A percentile compares a stretch with the other conserved stretches of the same genome.
phyloP scores from a whole-genome alignment of 2,888 invertebrate genomes.

The Conops quadrifasciatus region DNA sequence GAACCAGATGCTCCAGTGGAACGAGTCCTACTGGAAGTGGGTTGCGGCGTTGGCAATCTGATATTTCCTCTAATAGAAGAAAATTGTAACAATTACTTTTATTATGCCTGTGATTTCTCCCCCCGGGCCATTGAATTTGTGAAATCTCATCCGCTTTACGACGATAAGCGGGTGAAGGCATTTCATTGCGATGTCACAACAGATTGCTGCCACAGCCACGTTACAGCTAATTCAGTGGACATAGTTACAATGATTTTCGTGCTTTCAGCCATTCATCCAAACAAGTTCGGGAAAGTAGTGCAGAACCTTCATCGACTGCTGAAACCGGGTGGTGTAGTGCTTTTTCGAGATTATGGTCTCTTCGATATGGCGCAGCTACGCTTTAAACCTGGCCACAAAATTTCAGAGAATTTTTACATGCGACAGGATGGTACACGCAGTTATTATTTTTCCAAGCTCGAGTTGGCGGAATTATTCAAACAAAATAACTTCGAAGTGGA shows the following conservation, averaged over 20 bases:
- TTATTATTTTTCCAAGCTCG: constrained; percentile 82
- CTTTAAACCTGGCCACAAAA: constrained; percentile 92
- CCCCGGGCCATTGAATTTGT: constrained; percentile 89
- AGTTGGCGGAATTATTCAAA: constrained; percentile 73
- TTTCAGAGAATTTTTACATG: constrained; percentile 92
- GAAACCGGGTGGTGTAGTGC: constrained; percentile 79
- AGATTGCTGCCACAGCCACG: constrained; percentile 69
- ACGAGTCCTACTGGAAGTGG: constrained; percentile 75
- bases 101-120: constrained; percentile 93
- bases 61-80: constrained; percentile 90
- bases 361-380: constrained; percentile 96
- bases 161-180: constrained; percentile 73
- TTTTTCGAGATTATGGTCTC: constrained; percentile 93
- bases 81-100: constrained; percentile 71
- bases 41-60: constrained; percentile 98
- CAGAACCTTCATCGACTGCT: constrained; percentile 73
- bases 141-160: constrained; percentile 74
- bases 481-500: constrained; percentile 76
- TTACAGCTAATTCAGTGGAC: constrained; percentile 71
- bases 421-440: constrained; percentile 95
- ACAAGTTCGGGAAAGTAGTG: constrained; percentile 75
- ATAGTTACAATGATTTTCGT: constrained; percentile 93
- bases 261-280: constrained; percentile 91
- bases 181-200: constrained; percentile 88
- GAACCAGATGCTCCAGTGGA: constrained; percentile 43